Evolutionary conservation across 1,140 invertebrate genomes (phyloP).

Genomic region (Papilio polytes): DNA sequence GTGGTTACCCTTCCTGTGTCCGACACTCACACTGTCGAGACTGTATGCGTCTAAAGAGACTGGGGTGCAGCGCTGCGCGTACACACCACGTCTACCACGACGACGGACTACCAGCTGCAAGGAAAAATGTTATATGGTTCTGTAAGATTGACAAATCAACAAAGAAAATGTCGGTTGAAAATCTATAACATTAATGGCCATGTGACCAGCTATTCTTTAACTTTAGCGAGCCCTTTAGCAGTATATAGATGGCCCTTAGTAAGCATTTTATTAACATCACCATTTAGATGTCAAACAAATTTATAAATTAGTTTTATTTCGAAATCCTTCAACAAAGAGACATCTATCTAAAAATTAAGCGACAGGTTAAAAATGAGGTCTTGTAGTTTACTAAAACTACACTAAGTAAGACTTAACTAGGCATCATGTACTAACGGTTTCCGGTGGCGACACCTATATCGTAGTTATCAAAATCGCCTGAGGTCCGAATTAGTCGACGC

Average conservation of each 20-base stretch:
- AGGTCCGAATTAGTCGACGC: background rate
- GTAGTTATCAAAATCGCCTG: background rate
- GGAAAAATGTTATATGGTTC: background rate
- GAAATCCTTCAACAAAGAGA: too few species aligned
- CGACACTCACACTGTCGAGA: conserved; percentile 94
- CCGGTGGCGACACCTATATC: conserved; percentile 17
- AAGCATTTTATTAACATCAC: too few species aligned
- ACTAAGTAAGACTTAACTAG: background rate
- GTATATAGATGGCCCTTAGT: too few species aligned
- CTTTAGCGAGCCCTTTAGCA: too few species aligned
- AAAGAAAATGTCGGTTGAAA: too few species aligned
- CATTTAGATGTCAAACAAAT: too few species aligned
- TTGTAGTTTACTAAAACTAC: background rate
- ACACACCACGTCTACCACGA: conserved; percentile 84
- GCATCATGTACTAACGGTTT: conserved; percentile 16
- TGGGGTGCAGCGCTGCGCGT: conserved; percentile 93
- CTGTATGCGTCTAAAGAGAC: conserved; percentile 95
- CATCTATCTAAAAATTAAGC: too few species aligned
- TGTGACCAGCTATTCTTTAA: too few species aligned
- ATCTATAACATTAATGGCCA: too few species aligned
- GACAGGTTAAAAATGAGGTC: too few species aligned
- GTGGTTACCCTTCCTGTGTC: conserved; percentile 88
- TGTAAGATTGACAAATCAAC: background rate
- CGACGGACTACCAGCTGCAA: conserved; percentile 72
- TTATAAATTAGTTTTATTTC: too few species aligned